phyloP scores from a whole-genome alignment of 2,888 invertebrate genomes.

The Dicyrtomina minuta region DNA sequence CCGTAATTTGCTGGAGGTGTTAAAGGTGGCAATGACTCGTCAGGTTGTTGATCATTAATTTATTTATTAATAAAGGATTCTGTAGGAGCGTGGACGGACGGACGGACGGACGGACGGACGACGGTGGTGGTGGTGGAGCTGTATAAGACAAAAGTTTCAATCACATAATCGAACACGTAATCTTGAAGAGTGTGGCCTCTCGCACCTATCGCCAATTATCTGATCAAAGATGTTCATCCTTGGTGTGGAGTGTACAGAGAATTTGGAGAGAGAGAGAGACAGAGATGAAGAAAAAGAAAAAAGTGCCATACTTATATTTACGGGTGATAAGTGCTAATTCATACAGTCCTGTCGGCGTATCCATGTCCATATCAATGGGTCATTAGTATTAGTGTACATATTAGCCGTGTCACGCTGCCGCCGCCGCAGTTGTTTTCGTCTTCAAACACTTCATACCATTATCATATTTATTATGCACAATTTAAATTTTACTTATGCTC shows the following conservation, averaged over 20 bases:
- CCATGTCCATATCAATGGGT: constrained; percentile 13
- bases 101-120: too few species aligned
- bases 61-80: too few species aligned
- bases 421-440: neutral
- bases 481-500: too few species aligned
- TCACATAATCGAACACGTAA: neutral
- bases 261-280: neutral
- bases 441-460: neutral
- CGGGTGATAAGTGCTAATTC: neutral
- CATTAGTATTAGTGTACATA: constrained; percentile 6
- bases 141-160: too few species aligned
- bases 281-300: constrained; percentile 7
- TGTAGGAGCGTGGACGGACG: too few species aligned
- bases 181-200: constrained; percentile 25
- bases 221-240: constrained; percentile 16
- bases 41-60: neutral
- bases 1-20: neutral
- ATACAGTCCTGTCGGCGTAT: neutral
- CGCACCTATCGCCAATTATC: neutral
- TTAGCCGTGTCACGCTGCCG: neutral
- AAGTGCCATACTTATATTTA: neutral
- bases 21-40: neutral
- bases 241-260: neutral
- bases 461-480: neutral
- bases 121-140: too few species aligned